These are phyloP conservation scores for Merluccius polli DNA, from an alignment of 2,797 vertebrate genomes.

Conservation along the genomic window DNA sequence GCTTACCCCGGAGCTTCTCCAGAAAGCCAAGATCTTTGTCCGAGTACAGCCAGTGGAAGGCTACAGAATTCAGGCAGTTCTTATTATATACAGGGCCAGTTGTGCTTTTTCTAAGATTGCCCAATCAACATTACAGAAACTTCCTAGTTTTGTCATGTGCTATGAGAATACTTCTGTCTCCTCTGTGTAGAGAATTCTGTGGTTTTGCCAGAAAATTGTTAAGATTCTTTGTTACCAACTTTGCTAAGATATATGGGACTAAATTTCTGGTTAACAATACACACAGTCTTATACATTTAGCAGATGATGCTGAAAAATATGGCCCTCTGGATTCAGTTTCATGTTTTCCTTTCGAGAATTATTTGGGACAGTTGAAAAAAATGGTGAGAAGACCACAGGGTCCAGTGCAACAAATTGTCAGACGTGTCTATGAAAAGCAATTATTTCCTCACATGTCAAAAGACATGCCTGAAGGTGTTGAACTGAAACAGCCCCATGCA, in stretches of 20 bases:
- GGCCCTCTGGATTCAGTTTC: neutral
- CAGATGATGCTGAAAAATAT: neutral
- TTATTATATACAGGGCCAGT: too few species aligned
- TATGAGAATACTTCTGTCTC: too few species aligned
- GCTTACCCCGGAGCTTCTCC: conserved; percentile 11
- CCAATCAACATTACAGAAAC: too few species aligned
- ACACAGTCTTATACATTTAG: too few species aligned
- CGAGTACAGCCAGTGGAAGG: neutral
- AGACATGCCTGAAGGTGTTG: conserved; percentile 14
- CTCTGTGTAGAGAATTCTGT: too few species aligned
- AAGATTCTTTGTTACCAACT: too few species aligned
- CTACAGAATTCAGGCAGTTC: too few species aligned
- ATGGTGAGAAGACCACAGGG: neutral
- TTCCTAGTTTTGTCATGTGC: too few species aligned
- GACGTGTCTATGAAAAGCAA: conserved; percentile 11
- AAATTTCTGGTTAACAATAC: too few species aligned
- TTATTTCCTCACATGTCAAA: conserved; percentile 3
- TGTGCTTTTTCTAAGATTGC: too few species aligned
- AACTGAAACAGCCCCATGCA: conserved; percentile 12
- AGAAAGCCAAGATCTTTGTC: conserved; percentile 22
- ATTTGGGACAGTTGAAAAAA: neutral
- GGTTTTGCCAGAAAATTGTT: too few species aligned
- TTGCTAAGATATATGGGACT: too few species aligned
- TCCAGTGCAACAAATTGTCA: conserved; percentile 14
- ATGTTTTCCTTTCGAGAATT: neutral